Base-by-base conservation (phyloP, 2,888 invertebrate genomes). In the Chirona hameri region DNA sequence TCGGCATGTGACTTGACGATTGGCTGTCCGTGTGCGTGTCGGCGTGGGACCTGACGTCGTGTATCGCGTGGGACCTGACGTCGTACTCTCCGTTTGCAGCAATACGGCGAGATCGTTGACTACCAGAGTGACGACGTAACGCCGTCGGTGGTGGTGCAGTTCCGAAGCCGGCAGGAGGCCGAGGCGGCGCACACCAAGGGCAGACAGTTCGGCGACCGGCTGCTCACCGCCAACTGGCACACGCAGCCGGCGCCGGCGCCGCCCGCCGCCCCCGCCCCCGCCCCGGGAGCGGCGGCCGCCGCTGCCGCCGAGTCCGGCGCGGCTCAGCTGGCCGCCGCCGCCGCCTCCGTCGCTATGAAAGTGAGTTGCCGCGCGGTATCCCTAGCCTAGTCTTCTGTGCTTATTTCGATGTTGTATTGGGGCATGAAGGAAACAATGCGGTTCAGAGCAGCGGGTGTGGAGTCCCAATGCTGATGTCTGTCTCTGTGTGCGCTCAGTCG, bases 81-180 rank as follows among this genome's bases (percentile, higher is more conserved):
- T n/a, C n/a, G n/a, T n/a, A 7, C 39, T 39, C 39, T 39, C 83
- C 46, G 69, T 84, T n/a, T 27, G 83, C 88, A 96, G 95, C 93
- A 94, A 92, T 96, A 92, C 88, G 96, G 96, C 82, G 94, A 95
- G 87, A 93, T 97, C 85, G 92, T 93, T n/a, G 94, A 94, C 87
- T 93, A 94, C 87, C 91, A 92, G 83, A 92, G 92, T 84, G 93
- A 94, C 87, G 91, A 92, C 82, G 91, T 91, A 39, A 91, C 93
- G 84, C 95, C 95, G 27, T 93, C 93, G 86, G 90, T 94, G 85
- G 91, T 93, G 81, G 88, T 95, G 82, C 93, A 93, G 87, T 96
- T 92, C 89, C 92, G 92, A 86, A 91, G 92, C 69, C 90, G 95
- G 79, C 92, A 93, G 87, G 93, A 93, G 86, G 95, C 95, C 0